A percentile compares a stretch with the other conserved stretches of the same genome.
These are phyloP conservation scores for Ascaphus truei DNA, from an alignment of 2,113 vertebrate genomes.

Conservation along the genomic window DNA sequence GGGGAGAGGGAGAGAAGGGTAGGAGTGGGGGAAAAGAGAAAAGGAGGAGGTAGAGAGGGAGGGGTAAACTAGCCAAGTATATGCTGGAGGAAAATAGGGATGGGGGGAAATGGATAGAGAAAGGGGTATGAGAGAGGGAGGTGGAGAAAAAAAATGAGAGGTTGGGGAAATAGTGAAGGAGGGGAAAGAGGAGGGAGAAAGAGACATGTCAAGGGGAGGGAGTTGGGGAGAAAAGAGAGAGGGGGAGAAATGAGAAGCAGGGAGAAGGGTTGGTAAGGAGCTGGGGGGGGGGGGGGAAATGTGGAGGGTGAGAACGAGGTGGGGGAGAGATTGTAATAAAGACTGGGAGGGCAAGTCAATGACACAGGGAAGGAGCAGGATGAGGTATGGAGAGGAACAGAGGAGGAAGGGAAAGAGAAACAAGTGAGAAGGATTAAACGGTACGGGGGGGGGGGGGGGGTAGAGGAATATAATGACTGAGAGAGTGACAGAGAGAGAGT, in stretches of 20 bases:
- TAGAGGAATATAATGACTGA: neutral
- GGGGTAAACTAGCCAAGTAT: neutral
- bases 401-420: neutral
- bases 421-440: neutral
- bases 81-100: neutral
- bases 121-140: neutral
- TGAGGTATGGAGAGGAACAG: neutral
- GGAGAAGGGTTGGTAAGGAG: neutral
- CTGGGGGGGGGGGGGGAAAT: constrained; percentile 31
- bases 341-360: too few relatives aligned
- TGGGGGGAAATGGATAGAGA: neutral
- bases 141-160: neutral
- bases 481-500: constrained; percentile 54
- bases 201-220: neutral
- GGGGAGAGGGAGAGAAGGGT: neutral
- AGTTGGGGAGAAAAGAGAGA: neutral
- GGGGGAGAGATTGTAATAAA: too few relatives aligned
- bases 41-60: neutral
- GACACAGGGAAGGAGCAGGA: too few relatives aligned
- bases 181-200: neutral
- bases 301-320: too few relatives aligned
- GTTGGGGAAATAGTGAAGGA: neutral
- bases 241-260: neutral
- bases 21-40: too few relatives aligned
- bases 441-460: constrained; percentile 28